These are phyloP conservation scores for Indicator maculatus DNA, from an alignment of 2,113 vertebrate genomes.

Conservation along the genomic window DNA sequence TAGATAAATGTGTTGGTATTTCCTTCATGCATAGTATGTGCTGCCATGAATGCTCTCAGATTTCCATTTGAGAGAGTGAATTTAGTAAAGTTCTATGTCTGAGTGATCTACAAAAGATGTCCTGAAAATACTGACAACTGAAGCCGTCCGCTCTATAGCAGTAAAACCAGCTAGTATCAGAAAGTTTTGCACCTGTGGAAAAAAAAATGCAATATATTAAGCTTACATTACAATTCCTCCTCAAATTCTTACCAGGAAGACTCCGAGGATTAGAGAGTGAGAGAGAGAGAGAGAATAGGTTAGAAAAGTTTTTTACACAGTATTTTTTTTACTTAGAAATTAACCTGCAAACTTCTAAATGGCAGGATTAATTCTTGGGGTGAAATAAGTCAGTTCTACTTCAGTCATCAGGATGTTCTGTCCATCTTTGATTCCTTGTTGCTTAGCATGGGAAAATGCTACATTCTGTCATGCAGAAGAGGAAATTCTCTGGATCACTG, in stretches of 20 bases:
- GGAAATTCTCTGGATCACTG: background rate
- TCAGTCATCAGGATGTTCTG: background rate
- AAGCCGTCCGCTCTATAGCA: background rate
- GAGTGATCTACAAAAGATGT: background rate
- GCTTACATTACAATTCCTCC: background rate
- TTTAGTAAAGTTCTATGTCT: background rate
- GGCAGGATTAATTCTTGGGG: background rate
- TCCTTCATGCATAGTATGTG: background rate
- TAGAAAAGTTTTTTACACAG: background rate
- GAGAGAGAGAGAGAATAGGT: background rate
- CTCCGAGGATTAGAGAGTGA: background rate
- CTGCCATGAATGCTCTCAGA: background rate
- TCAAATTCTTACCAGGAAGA: background rate
- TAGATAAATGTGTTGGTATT: rapidly evolving
- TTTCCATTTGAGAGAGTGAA: background rate
- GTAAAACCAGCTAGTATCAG: background rate
- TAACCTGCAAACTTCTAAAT: background rate
- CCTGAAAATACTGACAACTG: background rate
- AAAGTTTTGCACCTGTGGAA: background rate
- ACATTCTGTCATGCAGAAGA: background rate
- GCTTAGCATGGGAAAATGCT: background rate
- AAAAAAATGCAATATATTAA: background rate
- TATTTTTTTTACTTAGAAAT: background rate
- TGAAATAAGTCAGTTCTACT: background rate
- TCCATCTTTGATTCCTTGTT: background rate